A percentile compares a stretch with the other conserved stretches of the same genome.
Evolutionary conservation across 2,888 invertebrate species (phyloP).

Genomic region (Autographa gamma): DNA sequence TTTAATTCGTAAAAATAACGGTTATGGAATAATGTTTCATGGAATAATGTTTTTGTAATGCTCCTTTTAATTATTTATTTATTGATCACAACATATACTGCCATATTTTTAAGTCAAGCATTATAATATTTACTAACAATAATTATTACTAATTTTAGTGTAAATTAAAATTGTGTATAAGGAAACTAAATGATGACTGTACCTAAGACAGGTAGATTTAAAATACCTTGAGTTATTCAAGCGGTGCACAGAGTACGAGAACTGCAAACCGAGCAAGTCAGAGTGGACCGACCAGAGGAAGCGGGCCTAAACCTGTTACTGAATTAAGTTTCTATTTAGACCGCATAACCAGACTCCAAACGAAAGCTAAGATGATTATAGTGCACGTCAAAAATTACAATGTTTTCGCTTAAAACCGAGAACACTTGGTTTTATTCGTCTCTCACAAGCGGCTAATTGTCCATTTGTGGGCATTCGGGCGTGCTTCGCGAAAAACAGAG

Average conservation of each 20-base stretch:
- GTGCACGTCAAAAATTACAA: slow-evolving; percentile 64
- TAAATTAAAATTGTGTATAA: neutral
- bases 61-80: too few species aligned
- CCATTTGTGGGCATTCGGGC: slow-evolving; percentile 85
- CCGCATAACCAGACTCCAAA: slow-evolving; percentile 22
- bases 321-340: neutral
- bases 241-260: neutral
- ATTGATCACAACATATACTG: too few species aligned
- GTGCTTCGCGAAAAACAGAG: slow-evolving; percentile 81
- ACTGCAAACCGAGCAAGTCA: neutral
- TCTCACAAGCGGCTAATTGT: slow-evolving; percentile 77
- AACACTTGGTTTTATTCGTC: slow-evolving; percentile 60
- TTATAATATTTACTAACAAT: too few species aligned
- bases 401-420: slow-evolving; percentile 69
- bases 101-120: too few species aligned
- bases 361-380: slow-evolving; percentile 40
- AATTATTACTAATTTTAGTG: too few species aligned
- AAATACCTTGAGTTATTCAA: neutral
- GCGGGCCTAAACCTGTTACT: neutral
- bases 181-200: neutral
- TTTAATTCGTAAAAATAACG: too few species aligned
- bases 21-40: too few species aligned
- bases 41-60: too few species aligned
- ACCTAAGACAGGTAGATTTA: neutral
- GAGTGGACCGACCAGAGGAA: neutral